These are phyloP conservation scores for Gari tellinella DNA, from an alignment of 2,888 invertebrate species.

Conservation along the genomic window DNA sequence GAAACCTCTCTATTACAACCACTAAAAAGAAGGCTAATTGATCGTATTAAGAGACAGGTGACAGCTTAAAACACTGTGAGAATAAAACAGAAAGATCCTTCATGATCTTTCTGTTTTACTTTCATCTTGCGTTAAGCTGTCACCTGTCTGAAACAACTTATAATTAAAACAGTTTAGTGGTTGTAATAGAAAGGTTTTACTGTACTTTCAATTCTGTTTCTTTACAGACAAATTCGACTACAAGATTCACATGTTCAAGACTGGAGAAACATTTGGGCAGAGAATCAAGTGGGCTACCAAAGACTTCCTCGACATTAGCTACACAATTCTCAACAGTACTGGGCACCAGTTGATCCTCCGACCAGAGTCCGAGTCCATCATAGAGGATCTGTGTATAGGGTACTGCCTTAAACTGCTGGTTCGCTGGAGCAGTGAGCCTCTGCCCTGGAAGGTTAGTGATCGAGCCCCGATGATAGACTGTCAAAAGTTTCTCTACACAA, in stretches of 20 bases:
- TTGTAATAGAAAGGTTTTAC: too few relatives aligned
- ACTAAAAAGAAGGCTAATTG: too few relatives aligned
- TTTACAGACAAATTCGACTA: conserved; percentile 73
- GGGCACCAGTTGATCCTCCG: conserved; percentile 65
- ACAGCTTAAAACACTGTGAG: too few relatives aligned
- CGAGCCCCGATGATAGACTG: conserved; percentile 46
- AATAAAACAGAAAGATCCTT: too few relatives aligned
- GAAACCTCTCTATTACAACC: too few relatives aligned
- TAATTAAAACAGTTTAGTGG: too few relatives aligned
- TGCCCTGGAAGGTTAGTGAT: conserved; percentile 62
- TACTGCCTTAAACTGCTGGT: conserved; percentile 65
- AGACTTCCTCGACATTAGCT: conserved; percentile 67
- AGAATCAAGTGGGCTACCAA: conserved; percentile 67
- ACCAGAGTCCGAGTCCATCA: conserved; percentile 53
- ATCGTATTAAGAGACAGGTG: too few relatives aligned
- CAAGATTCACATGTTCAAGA: conserved; percentile 67
- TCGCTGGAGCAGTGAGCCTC: conserved; percentile 63
- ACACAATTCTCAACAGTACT: conserved; percentile 67
- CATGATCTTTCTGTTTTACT: too few relatives aligned
- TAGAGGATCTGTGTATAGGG: conserved; percentile 66
- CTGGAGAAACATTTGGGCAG: conserved; percentile 66
- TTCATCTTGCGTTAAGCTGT: too few relatives aligned
- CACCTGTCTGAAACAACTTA: too few relatives aligned
- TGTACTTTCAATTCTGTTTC: background rate
- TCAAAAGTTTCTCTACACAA: conserved; percentile 42